These are phyloP conservation scores for Stylophora pistillata DNA, from an alignment of 64 coral and sea anemone genomes.

Conservation along the genomic window DNA sequence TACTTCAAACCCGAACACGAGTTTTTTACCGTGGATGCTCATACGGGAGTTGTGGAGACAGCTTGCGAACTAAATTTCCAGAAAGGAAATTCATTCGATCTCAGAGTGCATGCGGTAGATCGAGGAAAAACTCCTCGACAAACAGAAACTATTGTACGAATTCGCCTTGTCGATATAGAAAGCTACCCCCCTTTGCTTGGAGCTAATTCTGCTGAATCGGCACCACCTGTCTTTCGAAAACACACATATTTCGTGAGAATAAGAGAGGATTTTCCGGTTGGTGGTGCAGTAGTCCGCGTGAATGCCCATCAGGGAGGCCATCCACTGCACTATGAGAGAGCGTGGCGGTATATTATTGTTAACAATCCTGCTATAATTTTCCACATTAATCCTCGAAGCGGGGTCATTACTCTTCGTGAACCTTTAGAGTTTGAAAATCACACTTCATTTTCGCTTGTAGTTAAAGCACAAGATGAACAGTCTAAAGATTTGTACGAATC, in stretches of 20 bases:
- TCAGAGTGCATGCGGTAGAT: constrained; percentile 79
- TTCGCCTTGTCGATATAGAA: constrained; percentile 57
- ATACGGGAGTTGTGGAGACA: constrained; percentile 84
- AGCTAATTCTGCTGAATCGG: neutral
- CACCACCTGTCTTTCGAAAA: constrained; percentile 46
- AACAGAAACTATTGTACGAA: constrained; percentile 64
- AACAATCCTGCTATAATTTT: constrained; percentile 52
- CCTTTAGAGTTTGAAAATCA: constrained; percentile 64
- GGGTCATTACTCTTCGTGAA: constrained; percentile 82
- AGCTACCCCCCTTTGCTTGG: constrained; percentile 56
- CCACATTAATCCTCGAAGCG: constrained; percentile 81
- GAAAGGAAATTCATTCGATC: constrained; percentile 68
- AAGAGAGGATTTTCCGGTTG: constrained; percentile 85
- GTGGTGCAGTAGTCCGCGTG: constrained; percentile 67
- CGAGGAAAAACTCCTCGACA: constrained; percentile 54
- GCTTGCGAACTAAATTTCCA: constrained; percentile 72
- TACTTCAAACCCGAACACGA: constrained; percentile 70
- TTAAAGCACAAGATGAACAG: constrained; percentile 21
- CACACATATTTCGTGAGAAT: constrained; percentile 82
- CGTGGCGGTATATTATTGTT: constrained; percentile 32
- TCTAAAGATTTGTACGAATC: constrained; percentile 4
- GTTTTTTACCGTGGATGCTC: constrained; percentile 81
- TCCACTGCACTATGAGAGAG: constrained; percentile 32
- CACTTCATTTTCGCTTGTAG: constrained; percentile 39
- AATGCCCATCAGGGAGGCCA: constrained; percentile 14